Evolutionary conservation across 2,888 invertebrate species (phyloP).

Genomic region (Sclerodermus sp.): DNA sequence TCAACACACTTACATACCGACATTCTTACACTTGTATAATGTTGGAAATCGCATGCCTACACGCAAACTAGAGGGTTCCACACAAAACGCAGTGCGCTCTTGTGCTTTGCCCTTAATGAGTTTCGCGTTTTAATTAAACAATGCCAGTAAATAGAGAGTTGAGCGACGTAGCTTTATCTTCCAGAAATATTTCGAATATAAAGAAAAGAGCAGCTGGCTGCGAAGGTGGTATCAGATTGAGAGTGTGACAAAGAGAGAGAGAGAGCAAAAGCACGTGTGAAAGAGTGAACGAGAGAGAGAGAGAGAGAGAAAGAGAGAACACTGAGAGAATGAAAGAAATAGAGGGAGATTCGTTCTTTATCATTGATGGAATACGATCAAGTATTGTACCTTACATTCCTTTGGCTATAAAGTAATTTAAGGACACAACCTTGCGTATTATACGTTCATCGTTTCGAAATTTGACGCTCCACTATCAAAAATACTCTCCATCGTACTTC

Average conservation of each 20-base stretch:
- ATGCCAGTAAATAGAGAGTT: conserved; percentile 15
- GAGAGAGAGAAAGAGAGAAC: too few species aligned
- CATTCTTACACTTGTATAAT: conserved; percentile 15
- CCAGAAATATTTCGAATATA: conserved; percentile 25
- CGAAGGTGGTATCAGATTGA: conserved; percentile 40
- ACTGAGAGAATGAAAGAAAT: conserved; percentile 2
- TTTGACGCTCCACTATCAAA: conserved; percentile 4
- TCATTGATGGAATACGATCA: conserved; percentile 51
- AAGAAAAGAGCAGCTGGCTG: conserved; percentile 52
- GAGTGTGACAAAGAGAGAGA: too few species aligned
- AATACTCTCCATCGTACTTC: background rate
- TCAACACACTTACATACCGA: too few species aligned
- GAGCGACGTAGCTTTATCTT: conserved; percentile 25
- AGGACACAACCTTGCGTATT: conserved; percentile 17
- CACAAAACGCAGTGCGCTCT: conserved; percentile 22
- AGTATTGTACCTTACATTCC: conserved; percentile 59
- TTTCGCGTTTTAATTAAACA: conserved; percentile 13
- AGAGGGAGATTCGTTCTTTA: conserved; percentile 34
- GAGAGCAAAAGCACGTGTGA: too few species aligned
- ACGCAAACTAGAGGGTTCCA: conserved; percentile 17
- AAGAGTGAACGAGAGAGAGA: too few species aligned
- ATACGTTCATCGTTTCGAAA: conserved; percentile 13
- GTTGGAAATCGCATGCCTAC: conserved; percentile 28
- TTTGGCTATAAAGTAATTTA: conserved; percentile 56
- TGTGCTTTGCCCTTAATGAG: conserved; percentile 22